Conservation (phyloP, 1,140 invertebrate species). For the Mamestra configurata region DNA sequence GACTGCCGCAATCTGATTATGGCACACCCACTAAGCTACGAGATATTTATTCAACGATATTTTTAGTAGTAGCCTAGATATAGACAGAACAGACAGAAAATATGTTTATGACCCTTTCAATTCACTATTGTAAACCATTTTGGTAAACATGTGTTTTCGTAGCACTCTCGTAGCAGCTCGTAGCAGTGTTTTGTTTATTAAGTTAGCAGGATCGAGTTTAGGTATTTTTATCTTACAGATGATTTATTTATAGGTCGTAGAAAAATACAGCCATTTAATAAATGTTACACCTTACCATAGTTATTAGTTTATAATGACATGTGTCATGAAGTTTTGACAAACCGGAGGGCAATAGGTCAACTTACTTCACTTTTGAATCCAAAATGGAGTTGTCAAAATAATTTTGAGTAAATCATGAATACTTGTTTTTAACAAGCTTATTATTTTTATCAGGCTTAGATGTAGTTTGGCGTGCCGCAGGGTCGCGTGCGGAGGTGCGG, state of each 20-base stretch:
- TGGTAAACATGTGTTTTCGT: not conserved
- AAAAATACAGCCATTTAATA: no score
- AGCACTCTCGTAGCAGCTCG: constrained; percentile 26
- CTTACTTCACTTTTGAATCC: not conserved
- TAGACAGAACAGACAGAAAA: not conserved
- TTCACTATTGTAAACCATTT: not conserved
- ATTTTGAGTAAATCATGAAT: constrained; percentile 8
- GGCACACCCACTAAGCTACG: constrained; percentile 79
- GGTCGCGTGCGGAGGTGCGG: constrained; percentile 60
- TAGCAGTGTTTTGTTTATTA: constrained; percentile 25
- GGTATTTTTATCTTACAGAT: not conserved
- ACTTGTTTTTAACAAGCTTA: constrained; percentile 47
- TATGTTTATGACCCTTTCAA: not conserved
- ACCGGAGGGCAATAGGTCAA: not conserved
- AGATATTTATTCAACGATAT: constrained; percentile 58
- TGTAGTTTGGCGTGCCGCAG: constrained; percentile 57
- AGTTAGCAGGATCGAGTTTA: not conserved
- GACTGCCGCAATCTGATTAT: constrained; percentile 86
- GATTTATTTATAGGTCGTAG: not conserved
- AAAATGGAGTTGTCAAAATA: constrained; percentile 12
- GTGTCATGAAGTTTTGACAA: not conserved
- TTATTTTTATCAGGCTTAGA: constrained; percentile 46
- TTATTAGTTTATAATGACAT: no score
- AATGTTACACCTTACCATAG: no score
- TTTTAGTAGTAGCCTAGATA: constrained; percentile 21